Percentiles rank a stretch among this genome's conserved stretches.
Conservation (phyloP, 1,140 invertebrate genomes). For the Leptopilina clavipes region DNA sequence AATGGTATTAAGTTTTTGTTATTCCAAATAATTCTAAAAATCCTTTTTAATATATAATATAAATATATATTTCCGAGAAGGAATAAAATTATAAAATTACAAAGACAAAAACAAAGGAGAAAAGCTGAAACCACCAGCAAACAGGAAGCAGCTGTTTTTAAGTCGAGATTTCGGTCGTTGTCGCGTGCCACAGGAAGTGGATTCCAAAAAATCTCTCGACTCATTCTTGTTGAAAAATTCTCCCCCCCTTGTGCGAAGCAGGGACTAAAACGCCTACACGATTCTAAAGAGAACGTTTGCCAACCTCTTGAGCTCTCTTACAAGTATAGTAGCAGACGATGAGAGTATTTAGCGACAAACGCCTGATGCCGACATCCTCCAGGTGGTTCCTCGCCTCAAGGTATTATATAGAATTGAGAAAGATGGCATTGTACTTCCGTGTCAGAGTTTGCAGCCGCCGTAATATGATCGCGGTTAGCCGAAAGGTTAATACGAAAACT, state of each 20-base stretch:
- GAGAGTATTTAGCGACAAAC: slow-evolving; percentile 26
- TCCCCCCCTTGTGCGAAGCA: slow-evolving; percentile 1
- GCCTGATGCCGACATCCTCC: slow-evolving; percentile 41
- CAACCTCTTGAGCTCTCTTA: slow-evolving; percentile 31
- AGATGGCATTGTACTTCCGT: slow-evolving; percentile 32
- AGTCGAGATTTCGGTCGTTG: slow-evolving; percentile 35
- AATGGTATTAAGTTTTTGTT: too few relatives aligned
- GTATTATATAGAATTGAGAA: slow-evolving; percentile 27
- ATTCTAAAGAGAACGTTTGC: slow-evolving; percentile 23
- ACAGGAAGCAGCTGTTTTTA: slow-evolving; percentile 61
- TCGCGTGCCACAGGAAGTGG: slow-evolving; percentile 49
- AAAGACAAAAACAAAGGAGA: background rate
- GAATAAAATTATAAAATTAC: background rate
- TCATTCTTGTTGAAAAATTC: background rate
- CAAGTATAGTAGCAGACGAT: background rate
- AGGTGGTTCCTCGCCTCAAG: slow-evolving; percentile 41
- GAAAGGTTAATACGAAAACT: background rate
- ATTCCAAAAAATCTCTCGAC: slow-evolving; percentile 21
- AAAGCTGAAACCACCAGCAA: slow-evolving; percentile 42
- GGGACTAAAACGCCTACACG: background rate
- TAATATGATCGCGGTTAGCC: slow-evolving; percentile 41
- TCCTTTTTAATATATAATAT: too few relatives aligned
- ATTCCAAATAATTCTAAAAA: too few relatives aligned
- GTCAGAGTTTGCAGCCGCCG: background rate
- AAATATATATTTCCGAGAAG: too few relatives aligned